Conservation (phyloP, 2,113 vertebrate species). For the Ploceus nigricollis region DNA sequence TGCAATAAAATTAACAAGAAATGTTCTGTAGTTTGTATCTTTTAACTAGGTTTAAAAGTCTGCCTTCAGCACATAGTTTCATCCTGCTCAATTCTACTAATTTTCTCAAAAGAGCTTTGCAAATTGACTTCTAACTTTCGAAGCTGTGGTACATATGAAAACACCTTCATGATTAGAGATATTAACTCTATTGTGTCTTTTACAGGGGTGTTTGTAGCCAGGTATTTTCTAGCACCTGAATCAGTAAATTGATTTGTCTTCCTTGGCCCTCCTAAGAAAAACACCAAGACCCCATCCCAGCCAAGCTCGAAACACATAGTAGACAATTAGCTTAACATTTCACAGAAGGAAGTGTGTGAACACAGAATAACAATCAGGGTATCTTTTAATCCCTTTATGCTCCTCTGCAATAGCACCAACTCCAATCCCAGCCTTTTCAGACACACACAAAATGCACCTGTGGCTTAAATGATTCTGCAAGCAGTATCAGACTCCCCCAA, state of each 20-base stretch:
- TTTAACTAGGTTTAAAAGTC: neutral
- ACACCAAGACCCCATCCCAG: neutral
- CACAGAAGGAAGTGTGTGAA: neutral
- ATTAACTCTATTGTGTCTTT: neutral
- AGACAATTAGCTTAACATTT: neutral
- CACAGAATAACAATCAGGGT: neutral
- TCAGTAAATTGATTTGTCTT: neutral
- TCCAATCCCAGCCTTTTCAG: neutral
- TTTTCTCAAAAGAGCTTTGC: neutral
- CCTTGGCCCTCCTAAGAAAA: neutral
- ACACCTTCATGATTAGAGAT: neutral
- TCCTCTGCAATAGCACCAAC: neutral
- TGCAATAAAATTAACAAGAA: neutral
- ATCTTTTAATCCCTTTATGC: neutral
- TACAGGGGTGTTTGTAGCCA: neutral
- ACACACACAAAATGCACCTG: neutral
- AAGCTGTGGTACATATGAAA: neutral
- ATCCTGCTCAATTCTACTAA: neutral
- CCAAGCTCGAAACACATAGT: neutral
- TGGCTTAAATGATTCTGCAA: neutral
- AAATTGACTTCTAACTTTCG: neutral
- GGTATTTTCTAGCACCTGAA: neutral
- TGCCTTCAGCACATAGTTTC: neutral
- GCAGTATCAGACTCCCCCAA: conserved; percentile 26
- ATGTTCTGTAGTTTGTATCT: neutral